Conservation (phyloP, 1,140 invertebrate genomes). For the Asobara japonica region DNA sequence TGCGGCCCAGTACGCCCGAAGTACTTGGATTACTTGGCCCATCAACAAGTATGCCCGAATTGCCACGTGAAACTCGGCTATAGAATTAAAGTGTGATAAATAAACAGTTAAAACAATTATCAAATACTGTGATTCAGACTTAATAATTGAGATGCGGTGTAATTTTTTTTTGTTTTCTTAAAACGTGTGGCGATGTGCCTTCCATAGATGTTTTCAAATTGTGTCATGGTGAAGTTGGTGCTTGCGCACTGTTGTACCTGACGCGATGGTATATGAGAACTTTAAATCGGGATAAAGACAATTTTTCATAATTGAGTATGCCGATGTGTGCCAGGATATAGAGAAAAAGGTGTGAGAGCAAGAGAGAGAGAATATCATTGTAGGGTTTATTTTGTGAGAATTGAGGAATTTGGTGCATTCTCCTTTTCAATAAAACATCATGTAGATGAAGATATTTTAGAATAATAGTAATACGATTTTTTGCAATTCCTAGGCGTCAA, state of each 20-base stretch:
- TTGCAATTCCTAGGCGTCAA: conserved; percentile 36
- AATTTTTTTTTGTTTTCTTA: neutral
- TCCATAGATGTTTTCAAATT: neutral
- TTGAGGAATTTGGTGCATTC: conserved; percentile 41
- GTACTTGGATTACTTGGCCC: conserved; percentile 59
- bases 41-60: conserved; percentile 67
- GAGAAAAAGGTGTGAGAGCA: neutral
- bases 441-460: conserved; percentile 2
- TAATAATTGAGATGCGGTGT: neutral
- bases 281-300: conserved; percentile 2
- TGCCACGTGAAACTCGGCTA: conserved; percentile 58
- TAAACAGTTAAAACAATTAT: conserved; percentile 4
- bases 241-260: conserved; percentile 26
- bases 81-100: conserved; percentile 33
- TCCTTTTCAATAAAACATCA: conserved; percentile 18
- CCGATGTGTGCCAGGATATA: neutral
- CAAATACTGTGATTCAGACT: neutral
- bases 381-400: neutral
- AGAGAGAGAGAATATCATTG: no score
- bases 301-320: neutral
- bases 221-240: neutral
- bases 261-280: conserved; percentile 5
- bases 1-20: conserved; percentile 41
- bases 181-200: conserved; percentile 10
- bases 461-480: conserved; percentile 2